A percentile compares a stretch with the other conserved stretches of the same genome.
These are phyloP conservation scores for Drosophila baimaii DNA, from an alignment of 1,140 invertebrate species.

Conservation along the genomic window DNA sequence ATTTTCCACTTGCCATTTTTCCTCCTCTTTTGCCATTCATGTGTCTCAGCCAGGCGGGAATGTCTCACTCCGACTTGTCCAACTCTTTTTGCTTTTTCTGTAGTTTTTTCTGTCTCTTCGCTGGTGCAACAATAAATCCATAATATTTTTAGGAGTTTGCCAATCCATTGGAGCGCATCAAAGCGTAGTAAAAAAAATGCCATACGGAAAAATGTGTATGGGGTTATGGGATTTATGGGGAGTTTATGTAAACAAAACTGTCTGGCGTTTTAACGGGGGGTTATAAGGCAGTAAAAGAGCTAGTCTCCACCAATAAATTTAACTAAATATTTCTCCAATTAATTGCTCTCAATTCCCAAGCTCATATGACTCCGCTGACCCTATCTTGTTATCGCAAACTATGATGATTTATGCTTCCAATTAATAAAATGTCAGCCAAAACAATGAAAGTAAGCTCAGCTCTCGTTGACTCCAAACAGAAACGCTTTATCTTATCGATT, in stretches of 20 bases:
- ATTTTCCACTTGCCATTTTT: slow-evolving; percentile 29
- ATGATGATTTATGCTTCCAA: slow-evolving; percentile 36
- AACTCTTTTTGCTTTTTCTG: too few species aligned
- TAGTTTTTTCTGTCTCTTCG: slow-evolving; percentile 13
- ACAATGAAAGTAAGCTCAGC: slow-evolving; percentile 29
- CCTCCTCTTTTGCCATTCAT: slow-evolving; percentile 12
- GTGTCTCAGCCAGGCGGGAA: slow-evolving; percentile 33
- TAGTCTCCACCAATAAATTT: not conserved
- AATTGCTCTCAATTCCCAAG: slow-evolving; percentile 2
- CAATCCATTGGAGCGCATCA: slow-evolving; percentile 42
- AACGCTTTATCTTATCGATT: slow-evolving; percentile 62
- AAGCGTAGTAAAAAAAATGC: slow-evolving; percentile 17
- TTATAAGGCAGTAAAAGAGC: not conserved
- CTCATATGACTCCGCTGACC: slow-evolving; percentile 21
- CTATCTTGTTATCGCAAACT: not conserved
- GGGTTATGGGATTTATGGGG: slow-evolving; percentile 6
- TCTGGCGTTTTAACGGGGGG: not conserved
- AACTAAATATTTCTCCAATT: slow-evolving; percentile 7
- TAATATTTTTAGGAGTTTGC: slow-evolving; percentile 47
- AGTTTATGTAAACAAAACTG: slow-evolving; percentile 2
- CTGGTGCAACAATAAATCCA: slow-evolving; percentile 50
- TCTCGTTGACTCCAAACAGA: slow-evolving; percentile 25
- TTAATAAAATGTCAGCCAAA: slow-evolving; percentile 18
- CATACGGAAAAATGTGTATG: slow-evolving; percentile 10
- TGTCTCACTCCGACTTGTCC: slow-evolving; percentile 40